A percentile compares a stretch with the other conserved stretches of the same genome.
Evolutionary conservation across 2,797 vertebrate genomes (phyloP).

Genomic region (Aratinga solstitialis): DNA sequence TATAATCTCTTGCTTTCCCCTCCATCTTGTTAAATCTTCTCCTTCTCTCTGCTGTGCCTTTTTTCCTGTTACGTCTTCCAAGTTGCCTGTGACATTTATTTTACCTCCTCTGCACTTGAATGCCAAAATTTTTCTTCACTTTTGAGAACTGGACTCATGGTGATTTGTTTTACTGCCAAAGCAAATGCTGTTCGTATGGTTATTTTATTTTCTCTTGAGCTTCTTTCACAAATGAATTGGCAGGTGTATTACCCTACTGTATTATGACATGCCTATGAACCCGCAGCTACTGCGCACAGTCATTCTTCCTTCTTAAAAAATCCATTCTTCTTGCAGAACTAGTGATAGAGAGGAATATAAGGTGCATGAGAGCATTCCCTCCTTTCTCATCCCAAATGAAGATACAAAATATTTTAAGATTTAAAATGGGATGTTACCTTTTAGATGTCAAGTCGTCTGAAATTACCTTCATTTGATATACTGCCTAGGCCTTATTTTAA

Average conservation of each 20-base stretch:
- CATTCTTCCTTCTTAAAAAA: background rate
- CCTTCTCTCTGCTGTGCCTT: background rate
- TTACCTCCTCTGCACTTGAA: background rate
- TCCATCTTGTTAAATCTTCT: background rate
- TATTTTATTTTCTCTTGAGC: background rate
- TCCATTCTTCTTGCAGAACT: background rate
- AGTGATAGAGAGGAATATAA: background rate
- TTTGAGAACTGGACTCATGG: background rate
- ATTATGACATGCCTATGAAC: background rate
- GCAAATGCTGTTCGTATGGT: background rate
- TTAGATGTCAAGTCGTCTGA: background rate
- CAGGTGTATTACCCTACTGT: background rate
- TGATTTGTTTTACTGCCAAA: background rate
- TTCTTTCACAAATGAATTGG: background rate
- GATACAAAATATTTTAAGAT: background rate
- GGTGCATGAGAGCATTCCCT: background rate
- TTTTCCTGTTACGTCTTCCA: background rate
- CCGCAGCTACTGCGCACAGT: background rate
- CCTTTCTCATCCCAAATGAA: background rate
- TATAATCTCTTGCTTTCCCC: background rate
- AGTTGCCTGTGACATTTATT: background rate
- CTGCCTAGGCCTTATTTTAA: slow-evolving; percentile 29
- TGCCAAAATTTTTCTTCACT: background rate
- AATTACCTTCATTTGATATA: slow-evolving; percentile 17
- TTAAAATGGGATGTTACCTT: background rate